Evolutionary conservation across 2,113 vertebrate species (phyloP).

Genomic region (Scortum barcoo): DNA sequence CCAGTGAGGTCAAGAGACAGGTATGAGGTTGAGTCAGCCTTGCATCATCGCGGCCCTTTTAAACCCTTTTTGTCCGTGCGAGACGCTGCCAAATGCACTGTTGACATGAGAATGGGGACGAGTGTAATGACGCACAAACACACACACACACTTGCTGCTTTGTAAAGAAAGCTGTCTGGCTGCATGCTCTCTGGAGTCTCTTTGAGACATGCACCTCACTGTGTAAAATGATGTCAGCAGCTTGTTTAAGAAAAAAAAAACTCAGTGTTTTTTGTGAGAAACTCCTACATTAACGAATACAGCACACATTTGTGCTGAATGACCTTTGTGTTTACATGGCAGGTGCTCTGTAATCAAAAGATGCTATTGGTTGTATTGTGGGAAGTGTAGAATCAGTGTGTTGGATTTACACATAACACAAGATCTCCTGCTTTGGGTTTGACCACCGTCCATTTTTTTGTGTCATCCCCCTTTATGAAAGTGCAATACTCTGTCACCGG

Average conservation of each 20-base stretch:
- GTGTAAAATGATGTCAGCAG: background rate
- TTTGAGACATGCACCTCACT: background rate
- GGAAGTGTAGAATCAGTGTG: background rate
- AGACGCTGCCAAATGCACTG: background rate
- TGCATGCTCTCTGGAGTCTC: background rate
- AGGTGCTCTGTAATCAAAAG: too few species aligned
- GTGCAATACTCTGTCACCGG: background rate
- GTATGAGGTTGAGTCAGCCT: constrained; percentile 18
- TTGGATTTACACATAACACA: background rate
- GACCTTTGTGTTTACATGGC: too few species aligned
- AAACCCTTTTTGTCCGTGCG: background rate
- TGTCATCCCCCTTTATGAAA: background rate
- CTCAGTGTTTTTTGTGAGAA: background rate
- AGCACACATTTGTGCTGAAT: background rate
- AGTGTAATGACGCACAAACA: background rate
- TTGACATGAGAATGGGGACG: background rate
- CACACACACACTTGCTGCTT: background rate
- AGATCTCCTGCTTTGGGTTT: background rate
- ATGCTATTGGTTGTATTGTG: background rate
- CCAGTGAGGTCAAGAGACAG: background rate
- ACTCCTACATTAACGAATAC: background rate
- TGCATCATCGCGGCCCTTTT: constrained; percentile 3
- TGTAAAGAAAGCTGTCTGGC: background rate
- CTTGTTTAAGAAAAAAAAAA: background rate
- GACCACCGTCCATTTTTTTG: background rate